A percentile compares a stretch with the other conserved stretches of the same genome.
Conservation (phyloP, 2,797 vertebrate genomes). For the Urophycis tenuis region DNA sequence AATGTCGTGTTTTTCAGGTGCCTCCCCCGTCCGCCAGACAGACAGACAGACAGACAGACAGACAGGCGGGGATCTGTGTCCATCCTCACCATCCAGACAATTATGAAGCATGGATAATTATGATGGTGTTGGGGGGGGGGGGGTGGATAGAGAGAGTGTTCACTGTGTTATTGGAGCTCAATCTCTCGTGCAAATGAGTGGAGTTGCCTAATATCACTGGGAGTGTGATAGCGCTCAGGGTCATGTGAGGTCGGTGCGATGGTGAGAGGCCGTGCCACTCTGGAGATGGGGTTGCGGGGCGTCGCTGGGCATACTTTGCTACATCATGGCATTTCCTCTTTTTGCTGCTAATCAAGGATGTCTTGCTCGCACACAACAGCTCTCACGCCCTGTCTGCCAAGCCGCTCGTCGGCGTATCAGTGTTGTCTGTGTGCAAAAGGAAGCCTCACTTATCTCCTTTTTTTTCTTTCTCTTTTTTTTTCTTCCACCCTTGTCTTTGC, state of each 20-base stretch:
- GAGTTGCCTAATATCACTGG: too few species aligned
- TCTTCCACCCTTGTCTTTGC: constrained; percentile 19
- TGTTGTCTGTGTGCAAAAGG: constrained; percentile 43
- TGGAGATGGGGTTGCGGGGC: too few species aligned
- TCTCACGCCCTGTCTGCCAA: background rate
- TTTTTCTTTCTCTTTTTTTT: constrained; percentile 33
- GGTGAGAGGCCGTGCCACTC: too few species aligned
- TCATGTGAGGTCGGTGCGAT: too few species aligned
- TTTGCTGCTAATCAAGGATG: background rate
- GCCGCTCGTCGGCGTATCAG: constrained; percentile 9
- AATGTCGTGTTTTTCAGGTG: constrained; percentile 38
- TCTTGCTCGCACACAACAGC: background rate
- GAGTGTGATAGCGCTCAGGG: too few species aligned
- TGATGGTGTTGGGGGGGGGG: too few species aligned
- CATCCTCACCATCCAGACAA: too few species aligned
- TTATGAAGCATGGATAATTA: too few species aligned
- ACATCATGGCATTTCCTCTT: background rate
- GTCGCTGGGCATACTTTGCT: background rate
- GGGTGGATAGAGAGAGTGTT: background rate
- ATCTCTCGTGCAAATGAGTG: too few species aligned
- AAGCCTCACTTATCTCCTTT: constrained; percentile 42
- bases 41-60: too few species aligned
- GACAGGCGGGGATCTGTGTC: background rate
- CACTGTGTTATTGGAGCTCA: too few species aligned
- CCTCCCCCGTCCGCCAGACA: too few species aligned